Percentiles rank a stretch among this genome's conserved stretches.
These are phyloP conservation scores for Drosophila meridionalis DNA, from an alignment of 2,888 invertebrate genomes.

Conservation along the genomic window DNA sequence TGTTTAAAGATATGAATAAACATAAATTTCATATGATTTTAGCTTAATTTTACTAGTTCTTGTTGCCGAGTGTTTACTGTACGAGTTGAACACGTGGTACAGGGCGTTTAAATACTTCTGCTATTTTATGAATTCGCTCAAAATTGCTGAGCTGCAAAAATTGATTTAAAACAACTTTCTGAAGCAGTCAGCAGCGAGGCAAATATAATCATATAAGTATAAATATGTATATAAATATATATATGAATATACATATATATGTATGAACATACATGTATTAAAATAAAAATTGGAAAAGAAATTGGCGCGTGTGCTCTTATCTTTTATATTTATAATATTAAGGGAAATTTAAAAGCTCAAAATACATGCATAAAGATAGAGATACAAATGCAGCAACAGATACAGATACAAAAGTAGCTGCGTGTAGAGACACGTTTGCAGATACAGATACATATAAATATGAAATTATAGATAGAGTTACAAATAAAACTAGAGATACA, in stretches of 20 bases:
- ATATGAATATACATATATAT: neutral
- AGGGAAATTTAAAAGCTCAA: neutral
- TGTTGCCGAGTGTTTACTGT: conserved; percentile 1
- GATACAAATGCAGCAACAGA: conserved; percentile 8
- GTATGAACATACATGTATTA: neutral
- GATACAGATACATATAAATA: conserved; percentile 8
- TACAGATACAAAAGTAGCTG: conserved; percentile 7
- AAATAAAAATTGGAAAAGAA: conserved; percentile 1
- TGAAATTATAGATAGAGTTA: neutral
- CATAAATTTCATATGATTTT: too few species aligned
- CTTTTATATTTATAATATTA: conserved; percentile 10
- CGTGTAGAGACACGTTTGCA: conserved; percentile 13
- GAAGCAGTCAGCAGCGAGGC: conserved; percentile 35
- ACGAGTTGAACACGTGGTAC: conserved; percentile 13
- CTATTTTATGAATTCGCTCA: conserved; percentile 14
- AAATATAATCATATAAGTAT: conserved; percentile 7
- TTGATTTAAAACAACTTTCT: conserved; percentile 13
- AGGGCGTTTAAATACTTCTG: conserved; percentile 18
- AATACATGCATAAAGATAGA: neutral
- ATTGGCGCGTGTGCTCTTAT: conserved; percentile 41
- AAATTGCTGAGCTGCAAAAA: conserved; percentile 31
- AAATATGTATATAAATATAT: neutral
- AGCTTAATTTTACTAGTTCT: neutral
- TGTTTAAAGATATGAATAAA: neutral
- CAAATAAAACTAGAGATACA: neutral